Conservation (phyloP, 2,888 invertebrate genomes). For the Lissonota sp. region DNA sequence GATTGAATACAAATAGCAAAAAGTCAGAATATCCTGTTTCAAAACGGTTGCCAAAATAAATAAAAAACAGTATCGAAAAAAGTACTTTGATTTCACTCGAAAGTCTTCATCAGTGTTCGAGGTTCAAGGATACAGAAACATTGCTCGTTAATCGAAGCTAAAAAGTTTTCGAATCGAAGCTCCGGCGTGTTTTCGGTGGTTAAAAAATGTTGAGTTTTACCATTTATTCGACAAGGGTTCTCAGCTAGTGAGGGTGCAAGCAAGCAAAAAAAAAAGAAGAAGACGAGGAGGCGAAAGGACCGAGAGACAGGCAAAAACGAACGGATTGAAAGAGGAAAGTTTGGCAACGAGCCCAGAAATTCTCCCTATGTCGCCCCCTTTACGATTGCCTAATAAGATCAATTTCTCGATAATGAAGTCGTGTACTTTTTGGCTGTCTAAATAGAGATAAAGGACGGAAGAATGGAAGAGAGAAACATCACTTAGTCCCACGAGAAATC, state of each 20-base stretch:
- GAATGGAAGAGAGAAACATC: slow-evolving; percentile 4
- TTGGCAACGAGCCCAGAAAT: slow-evolving; percentile 64
- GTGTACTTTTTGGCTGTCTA: slow-evolving; percentile 65
- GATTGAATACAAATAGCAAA: too few relatives aligned
- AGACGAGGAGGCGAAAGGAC: neutral
- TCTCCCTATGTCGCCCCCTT: slow-evolving; percentile 24
- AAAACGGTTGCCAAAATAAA: too few relatives aligned
- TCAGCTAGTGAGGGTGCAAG: slow-evolving; percentile 65
- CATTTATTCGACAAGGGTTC: slow-evolving; percentile 19
- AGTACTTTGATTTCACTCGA: too few relatives aligned
- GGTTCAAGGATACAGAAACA: too few relatives aligned
- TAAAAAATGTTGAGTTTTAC: slow-evolving; percentile 9
- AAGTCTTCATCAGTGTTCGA: too few relatives aligned
- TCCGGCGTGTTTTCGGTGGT: slow-evolving; percentile 9
- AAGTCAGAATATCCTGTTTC: too few relatives aligned
- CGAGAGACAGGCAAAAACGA: slow-evolving; percentile 21
- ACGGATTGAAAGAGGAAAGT: slow-evolving; percentile 53
- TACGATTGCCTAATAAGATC: slow-evolving; percentile 79
- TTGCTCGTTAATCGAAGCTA: too few relatives aligned
- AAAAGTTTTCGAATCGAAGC: slow-evolving; percentile 45
- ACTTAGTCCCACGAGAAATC: slow-evolving; percentile 53
- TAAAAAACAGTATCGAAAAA: too few relatives aligned
- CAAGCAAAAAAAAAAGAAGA: too few relatives aligned
- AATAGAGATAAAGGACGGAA: too few relatives aligned
- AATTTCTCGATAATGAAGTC: slow-evolving; percentile 82